These are phyloP conservation scores for Nasonia vitripennis DNA, from an alignment of 1,140 invertebrate species.

Conservation along the genomic window DNA sequence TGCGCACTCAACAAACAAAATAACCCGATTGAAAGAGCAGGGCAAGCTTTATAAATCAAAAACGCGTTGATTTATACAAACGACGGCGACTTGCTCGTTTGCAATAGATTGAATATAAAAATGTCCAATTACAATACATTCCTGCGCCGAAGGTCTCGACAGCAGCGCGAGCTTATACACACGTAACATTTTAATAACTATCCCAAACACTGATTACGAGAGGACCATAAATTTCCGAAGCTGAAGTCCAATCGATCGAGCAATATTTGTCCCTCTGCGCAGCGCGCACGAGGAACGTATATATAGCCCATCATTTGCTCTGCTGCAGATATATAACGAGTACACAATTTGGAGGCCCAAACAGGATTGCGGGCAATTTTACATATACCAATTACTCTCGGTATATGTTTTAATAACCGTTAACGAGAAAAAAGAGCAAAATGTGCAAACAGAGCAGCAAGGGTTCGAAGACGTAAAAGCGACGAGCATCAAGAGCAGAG, in stretches of 20 bases:
- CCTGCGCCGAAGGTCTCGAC: not conserved
- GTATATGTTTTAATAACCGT: slow-evolving; percentile 49
- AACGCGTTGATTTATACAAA: not conserved
- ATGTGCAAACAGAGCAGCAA: slow-evolving; percentile 27
- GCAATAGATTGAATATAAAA: not conserved
- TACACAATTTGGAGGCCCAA: not conserved
- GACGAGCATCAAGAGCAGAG: not conserved
- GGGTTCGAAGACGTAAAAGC: not conserved
- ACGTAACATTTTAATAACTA: slow-evolving; percentile 26
- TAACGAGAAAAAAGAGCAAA: slow-evolving; percentile 27
- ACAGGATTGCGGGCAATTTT: slow-evolving; percentile 30
- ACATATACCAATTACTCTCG: slow-evolving; percentile 51
- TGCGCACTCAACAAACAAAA: not conserved
- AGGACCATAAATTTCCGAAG: slow-evolving; percentile 22
- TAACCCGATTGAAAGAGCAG: not conserved
- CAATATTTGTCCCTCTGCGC: slow-evolving; percentile 1
- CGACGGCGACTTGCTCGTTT: not conserved
- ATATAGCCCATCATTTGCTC: not conserved
- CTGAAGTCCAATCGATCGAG: slow-evolving; percentile 32
- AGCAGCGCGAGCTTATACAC: not conserved
- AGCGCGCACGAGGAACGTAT: not conserved
- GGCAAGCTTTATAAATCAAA: not conserved
- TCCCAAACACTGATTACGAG: slow-evolving; percentile 18
- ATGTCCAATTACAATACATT: slow-evolving; percentile 22
- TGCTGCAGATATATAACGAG: slow-evolving; percentile 10